These are phyloP conservation scores for Brachyptera putata DNA, from an alignment of 2,888 invertebrate species.

Conservation along the genomic window DNA sequence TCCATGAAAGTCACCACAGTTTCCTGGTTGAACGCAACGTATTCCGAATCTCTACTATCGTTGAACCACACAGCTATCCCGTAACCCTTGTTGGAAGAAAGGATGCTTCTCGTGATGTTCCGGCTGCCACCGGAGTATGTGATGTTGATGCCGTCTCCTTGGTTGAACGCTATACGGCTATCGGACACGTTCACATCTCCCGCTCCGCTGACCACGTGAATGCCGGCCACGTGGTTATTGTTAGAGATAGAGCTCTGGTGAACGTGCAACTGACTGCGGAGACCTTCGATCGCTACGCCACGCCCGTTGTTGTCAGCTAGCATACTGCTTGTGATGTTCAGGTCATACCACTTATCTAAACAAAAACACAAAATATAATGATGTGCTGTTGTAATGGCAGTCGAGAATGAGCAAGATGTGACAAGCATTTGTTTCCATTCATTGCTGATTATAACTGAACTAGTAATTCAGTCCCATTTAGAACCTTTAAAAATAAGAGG, in stretches of 20 bases:
- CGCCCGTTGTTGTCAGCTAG: constrained; percentile 88
- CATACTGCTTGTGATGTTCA: constrained; percentile 79
- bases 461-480: no score
- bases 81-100: constrained; percentile 84
- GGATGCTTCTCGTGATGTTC: constrained; percentile 80
- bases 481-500: no score
- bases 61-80: constrained; percentile 90
- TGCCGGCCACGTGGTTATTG: constrained; percentile 84
- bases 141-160: constrained; percentile 92
- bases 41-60: constrained; percentile 73
- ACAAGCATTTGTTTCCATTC: no score
- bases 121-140: constrained; percentile 92
- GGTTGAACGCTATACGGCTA: constrained; percentile 83
- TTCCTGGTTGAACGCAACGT: constrained; percentile 76
- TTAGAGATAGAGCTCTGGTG: constrained; percentile 77
- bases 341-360: constrained; percentile 70
- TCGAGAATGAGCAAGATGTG: no score
- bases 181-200: constrained; percentile 92
- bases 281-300: constrained; percentile 89
- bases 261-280: constrained; percentile 83
- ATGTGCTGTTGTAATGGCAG: no score
- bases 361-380: constrained; percentile 31
- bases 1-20: constrained; percentile 82
- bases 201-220: constrained; percentile 85
- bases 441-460: no score